Evolutionary conservation across 2,888 invertebrate genomes (phyloP).

Genomic region (Ptycholaimellus sp.): DNA sequence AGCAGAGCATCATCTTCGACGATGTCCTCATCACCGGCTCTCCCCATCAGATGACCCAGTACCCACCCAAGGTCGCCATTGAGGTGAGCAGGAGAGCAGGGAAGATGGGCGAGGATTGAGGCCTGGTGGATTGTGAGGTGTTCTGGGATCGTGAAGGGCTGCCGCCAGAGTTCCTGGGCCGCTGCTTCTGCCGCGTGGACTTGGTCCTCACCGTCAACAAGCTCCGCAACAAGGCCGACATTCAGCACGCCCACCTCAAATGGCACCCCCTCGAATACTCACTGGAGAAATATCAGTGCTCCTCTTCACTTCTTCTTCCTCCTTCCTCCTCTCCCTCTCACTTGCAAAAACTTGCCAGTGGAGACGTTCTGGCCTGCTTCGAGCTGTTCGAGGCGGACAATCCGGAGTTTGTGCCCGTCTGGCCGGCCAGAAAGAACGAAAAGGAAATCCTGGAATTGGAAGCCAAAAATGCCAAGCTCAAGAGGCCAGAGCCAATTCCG

Average conservation of each 20-base stretch:
- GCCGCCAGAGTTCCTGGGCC: too few species aligned
- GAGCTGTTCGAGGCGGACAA: conserved; percentile 3
- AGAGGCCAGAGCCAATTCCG: too few species aligned
- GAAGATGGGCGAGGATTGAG: background rate
- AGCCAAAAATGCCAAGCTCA: too few species aligned
- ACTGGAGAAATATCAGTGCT: too few species aligned
- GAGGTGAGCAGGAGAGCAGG: conserved; percentile 11
- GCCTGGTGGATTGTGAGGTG: too few species aligned
- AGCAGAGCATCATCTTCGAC: conserved; percentile 18
- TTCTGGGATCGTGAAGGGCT: too few species aligned
- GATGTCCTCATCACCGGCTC: conserved; percentile 6
- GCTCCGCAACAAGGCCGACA: too few species aligned
- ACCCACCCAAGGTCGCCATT: conserved; percentile 16
- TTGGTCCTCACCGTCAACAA: background rate
- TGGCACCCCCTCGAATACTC: too few species aligned
- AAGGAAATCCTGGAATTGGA: too few species aligned
- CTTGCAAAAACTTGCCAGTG: background rate
- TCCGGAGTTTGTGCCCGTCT: background rate
- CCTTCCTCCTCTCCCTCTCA: too few species aligned
- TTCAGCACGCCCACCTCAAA: too few species aligned
- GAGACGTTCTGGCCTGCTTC: conserved; percentile 2
- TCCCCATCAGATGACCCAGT: conserved; percentile 6
- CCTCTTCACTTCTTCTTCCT: too few species aligned
- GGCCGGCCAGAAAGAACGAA: background rate
- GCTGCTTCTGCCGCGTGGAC: background rate